Base-by-base conservation (phyloP, 2,113 vertebrate species). In the Triplophysa tibetana region DNA sequence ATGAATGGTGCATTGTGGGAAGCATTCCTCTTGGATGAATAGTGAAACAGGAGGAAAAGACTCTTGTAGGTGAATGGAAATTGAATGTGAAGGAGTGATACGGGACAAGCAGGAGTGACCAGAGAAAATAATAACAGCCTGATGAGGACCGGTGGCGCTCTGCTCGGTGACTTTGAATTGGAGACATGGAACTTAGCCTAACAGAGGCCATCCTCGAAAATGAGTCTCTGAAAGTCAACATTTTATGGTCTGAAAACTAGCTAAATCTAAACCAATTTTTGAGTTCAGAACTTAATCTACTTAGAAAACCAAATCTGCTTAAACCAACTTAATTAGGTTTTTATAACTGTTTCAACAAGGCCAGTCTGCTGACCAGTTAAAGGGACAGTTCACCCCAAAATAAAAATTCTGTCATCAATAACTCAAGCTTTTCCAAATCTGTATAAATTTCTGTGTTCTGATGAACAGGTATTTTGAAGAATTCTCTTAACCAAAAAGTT, bases 1-100 rank as follows among this genome's bases (percentile, higher is more conserved):
- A 78, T 81, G 69, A 81, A 84, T 82, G 56, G 69, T 75, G 75
- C 63, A 84, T 84, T 72, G 80, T 81, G 70, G 83, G 80, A 78
- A 81, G 56, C 70, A 17, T 45, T 66, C 66, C 21, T 38, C 26
- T 21, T 62, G 78, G 48, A 73, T 80, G 48, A 72, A 63, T 81
- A 38, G 21, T 26, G 24, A 78, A 81, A 60, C 26, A 12, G 8
- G 26, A 24, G 73, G 61, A 80, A 24, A 81, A 70, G 41, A 56
- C 8, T 70, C 38, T 33, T 61, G 38, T 69, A 70, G 72, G 58
- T 70, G 24, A 58, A 63, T 58, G 52, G 60, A 69, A 56, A 56
- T 45, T 67, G 41, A 62, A 77, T 67, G 41, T 24, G 26, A 83
- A 76, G 52, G 62, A 66, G 61, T n/a, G 75, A 72, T 60, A 58